Evolutionary conservation across 1,140 invertebrate species (phyloP).

Genomic region (Heliconius hermathena): DNA sequence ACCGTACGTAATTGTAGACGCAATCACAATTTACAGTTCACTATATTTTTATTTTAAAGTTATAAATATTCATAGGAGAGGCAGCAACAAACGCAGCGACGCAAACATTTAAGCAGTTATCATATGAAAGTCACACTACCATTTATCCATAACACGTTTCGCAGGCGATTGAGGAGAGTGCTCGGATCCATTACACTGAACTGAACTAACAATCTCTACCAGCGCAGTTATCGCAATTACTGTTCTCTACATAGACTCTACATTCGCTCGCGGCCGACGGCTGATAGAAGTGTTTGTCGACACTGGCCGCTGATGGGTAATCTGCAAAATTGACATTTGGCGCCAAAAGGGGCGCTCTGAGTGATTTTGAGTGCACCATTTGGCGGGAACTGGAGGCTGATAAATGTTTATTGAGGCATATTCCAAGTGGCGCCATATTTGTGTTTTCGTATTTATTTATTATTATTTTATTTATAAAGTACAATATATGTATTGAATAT

Average conservation of each 20-base stretch:
- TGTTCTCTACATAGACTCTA: slow-evolving; percentile 45
- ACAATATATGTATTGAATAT: too few relatives aligned
- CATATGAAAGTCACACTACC: slow-evolving; percentile 68
- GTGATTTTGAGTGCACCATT: slow-evolving; percentile 64
- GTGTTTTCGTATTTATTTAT: background rate
- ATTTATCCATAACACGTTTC: slow-evolving; percentile 74
- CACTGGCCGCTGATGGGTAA: slow-evolving; percentile 55
- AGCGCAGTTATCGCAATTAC: slow-evolving; percentile 54
- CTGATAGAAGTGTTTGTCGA: slow-evolving; percentile 58
- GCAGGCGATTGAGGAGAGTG: slow-evolving; percentile 69
- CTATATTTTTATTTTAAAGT: background rate
- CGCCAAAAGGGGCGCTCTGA: slow-evolving; percentile 67
- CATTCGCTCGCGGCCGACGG: slow-evolving; percentile 35
- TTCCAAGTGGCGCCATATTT: slow-evolving; percentile 5
- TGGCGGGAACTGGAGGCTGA: slow-evolving; percentile 58
- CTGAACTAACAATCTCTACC: slow-evolving; percentile 55
- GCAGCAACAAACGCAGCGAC: slow-evolving; percentile 18
- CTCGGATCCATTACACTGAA: slow-evolving; percentile 68
- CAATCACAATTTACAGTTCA: background rate
- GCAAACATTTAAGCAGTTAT: slow-evolving; percentile 33
- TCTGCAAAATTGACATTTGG: slow-evolving; percentile 75
- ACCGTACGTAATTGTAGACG: background rate
- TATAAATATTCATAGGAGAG: slow-evolving; percentile 12
- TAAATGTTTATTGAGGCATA: slow-evolving; percentile 71
- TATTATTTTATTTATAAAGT: too few relatives aligned